These are phyloP conservation scores for Drosophila mimetica DNA, from an alignment of 2,888 invertebrate genomes.

Conservation along the genomic window DNA sequence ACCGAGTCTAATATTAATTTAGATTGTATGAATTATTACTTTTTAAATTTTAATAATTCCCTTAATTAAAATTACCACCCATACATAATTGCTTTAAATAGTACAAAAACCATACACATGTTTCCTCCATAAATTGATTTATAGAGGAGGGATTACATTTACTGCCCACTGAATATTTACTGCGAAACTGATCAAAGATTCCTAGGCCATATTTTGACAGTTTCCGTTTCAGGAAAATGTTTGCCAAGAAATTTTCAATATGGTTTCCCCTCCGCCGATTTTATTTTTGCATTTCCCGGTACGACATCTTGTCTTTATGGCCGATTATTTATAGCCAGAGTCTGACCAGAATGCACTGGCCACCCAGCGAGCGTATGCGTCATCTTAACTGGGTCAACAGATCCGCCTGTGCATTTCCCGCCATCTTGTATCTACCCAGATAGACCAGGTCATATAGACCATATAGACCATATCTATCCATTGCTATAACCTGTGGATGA, in stretches of 20 bases:
- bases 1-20: too few species aligned
- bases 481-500: constrained; percentile 29
- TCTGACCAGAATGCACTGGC: constrained; percentile 26
- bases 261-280: constrained; percentile 8
- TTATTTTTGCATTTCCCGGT: constrained; percentile 44
- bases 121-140: constrained; percentile 9
- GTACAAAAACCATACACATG: constrained; percentile 10
- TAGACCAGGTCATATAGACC: not conserved
- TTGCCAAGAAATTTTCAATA: constrained; percentile 26
- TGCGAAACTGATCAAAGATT: constrained; percentile 31
- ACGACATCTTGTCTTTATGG: constrained; percentile 40
- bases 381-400: constrained; percentile 69
- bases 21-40: too few species aligned
- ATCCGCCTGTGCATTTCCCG: constrained; percentile 35
- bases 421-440: not conserved
- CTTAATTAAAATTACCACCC: too few species aligned
- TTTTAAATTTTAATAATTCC: too few species aligned
- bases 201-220: constrained; percentile 35
- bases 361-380: constrained; percentile 43
- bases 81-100: constrained; percentile 5
- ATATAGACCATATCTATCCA: not conserved
- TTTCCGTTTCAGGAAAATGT: constrained; percentile 27
- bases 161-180: constrained; percentile 30
- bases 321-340: constrained; percentile 33
- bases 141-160: constrained; percentile 12